Conservation (phyloP, 1,140 invertebrate species). For the Cephus cinctus region DNA sequence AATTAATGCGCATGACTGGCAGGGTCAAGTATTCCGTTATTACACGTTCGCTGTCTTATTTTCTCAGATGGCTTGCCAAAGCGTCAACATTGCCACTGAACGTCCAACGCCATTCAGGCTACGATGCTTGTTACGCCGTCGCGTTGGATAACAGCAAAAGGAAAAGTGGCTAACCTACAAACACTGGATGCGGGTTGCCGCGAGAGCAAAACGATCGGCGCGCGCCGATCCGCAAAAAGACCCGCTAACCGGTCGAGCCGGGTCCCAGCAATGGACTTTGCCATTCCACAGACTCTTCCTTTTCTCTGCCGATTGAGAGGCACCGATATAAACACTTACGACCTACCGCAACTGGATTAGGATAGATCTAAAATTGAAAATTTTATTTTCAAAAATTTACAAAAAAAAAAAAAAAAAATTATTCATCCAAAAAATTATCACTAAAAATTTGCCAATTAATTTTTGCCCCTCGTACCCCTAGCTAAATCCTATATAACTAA, state of each 20-base stretch:
- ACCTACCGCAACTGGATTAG: not conserved
- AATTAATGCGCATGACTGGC: slow-evolving; percentile 3
- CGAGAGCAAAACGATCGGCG: not conserved
- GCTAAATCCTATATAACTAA: too few relatives aligned
- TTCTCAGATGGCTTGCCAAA: not conserved
- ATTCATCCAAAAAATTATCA: too few relatives aligned
- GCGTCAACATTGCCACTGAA: slow-evolving; percentile 8
- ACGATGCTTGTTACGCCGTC: too few relatives aligned
- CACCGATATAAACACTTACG: too few relatives aligned
- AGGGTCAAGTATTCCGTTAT: slow-evolving; percentile 10
- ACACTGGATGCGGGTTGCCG: not conserved
- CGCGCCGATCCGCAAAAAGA: not conserved
- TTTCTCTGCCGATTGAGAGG: too few relatives aligned
- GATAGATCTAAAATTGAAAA: not conserved
- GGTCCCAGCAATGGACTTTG: not conserved
- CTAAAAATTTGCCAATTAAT: too few relatives aligned
- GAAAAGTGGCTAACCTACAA: slow-evolving; percentile 22
- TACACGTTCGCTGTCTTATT: not conserved
- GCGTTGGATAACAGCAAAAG: slow-evolving; percentile 18
- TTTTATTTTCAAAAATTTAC: not conserved
- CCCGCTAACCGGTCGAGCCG: not conserved
- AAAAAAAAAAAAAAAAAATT: not conserved
- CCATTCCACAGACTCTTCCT: not conserved
- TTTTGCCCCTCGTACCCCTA: too few relatives aligned
- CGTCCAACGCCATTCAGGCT: slow-evolving; percentile 12